phyloP scores from a whole-genome alignment of 2,113 vertebrate species.

The Istiophorus platypterus region DNA sequence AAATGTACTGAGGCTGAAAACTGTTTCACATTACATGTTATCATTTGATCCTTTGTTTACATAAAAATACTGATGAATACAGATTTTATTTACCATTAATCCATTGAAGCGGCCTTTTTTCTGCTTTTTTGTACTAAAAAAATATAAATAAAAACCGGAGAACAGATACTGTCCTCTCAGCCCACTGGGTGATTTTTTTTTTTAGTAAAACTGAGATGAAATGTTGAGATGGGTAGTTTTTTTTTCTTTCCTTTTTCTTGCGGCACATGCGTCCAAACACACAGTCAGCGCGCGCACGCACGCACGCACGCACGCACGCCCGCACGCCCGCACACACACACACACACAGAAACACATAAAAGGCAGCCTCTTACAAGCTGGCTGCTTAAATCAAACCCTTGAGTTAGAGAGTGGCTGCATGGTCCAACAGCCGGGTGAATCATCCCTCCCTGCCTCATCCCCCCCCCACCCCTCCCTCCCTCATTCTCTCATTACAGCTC shows the following conservation, averaged over 20 bases:
- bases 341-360: conserved; percentile 40
- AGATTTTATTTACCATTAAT: not conserved
- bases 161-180: too few species aligned
- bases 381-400: conserved; percentile 68
- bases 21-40: too few species aligned
- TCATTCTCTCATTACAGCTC: conserved; percentile 94
- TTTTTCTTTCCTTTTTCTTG: not conserved
- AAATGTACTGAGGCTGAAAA: too few species aligned
- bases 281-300: too few species aligned
- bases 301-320: too few species aligned
- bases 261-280: conserved; percentile 2
- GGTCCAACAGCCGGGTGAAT: conserved; percentile 61
- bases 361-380: conserved; percentile 72
- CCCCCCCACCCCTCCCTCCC: conserved; percentile 32
- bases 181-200: not conserved
- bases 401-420: conserved; percentile 62
- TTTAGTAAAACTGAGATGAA: not conserved
- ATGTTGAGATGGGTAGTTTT: not conserved
- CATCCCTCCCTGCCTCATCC: conserved; percentile 56
- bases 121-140: too few species aligned
- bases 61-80: not conserved
- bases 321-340: too few species aligned
- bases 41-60: not conserved
- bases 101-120: too few species aligned
- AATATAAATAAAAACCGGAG: too few species aligned